Evolutionary conservation across 2,113 vertebrate species (phyloP).

Genomic region (Tenebrosternarchus preto): DNA sequence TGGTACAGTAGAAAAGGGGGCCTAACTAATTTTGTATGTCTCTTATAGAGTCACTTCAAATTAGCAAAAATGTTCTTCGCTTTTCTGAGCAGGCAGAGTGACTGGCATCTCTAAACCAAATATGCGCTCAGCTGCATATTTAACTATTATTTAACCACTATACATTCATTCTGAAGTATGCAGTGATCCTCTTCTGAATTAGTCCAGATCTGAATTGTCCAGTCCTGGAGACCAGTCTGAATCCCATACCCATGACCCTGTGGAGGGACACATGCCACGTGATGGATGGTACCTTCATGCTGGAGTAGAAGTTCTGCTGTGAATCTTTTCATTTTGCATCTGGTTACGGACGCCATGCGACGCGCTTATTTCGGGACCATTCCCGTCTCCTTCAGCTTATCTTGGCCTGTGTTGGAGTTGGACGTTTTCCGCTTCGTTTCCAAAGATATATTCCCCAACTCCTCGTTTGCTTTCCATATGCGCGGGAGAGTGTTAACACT

Average conservation of each 20-base stretch:
- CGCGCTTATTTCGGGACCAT: conserved; percentile 8
- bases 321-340: conserved; percentile 21
- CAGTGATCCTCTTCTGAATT: conserved; percentile 9
- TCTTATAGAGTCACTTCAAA: too few species aligned
- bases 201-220: not conserved
- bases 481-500: not conserved
- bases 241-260: conserved; percentile 45
- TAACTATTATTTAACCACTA: too few species aligned
- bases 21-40: too few species aligned
- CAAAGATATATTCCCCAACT: conserved; percentile 19
- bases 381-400: conserved; percentile 3
- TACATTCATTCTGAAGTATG: too few species aligned
- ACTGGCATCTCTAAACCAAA: not conserved
- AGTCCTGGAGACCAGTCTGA: conserved; percentile 21
- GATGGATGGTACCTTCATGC: conserved; percentile 47
- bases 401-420: conserved; percentile 1
- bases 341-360: not conserved
- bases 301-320: conserved; percentile 37
- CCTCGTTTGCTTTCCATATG: conserved; percentile 2
- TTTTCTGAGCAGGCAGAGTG: not conserved
- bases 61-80: too few species aligned
- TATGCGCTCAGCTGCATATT: not conserved
- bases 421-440: not conserved
- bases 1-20: too few species aligned
- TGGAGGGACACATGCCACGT: conserved; percentile 48